phyloP scores from a whole-genome alignment of 2,797 vertebrate species.

The Alcedo quadribrachys region DNA sequence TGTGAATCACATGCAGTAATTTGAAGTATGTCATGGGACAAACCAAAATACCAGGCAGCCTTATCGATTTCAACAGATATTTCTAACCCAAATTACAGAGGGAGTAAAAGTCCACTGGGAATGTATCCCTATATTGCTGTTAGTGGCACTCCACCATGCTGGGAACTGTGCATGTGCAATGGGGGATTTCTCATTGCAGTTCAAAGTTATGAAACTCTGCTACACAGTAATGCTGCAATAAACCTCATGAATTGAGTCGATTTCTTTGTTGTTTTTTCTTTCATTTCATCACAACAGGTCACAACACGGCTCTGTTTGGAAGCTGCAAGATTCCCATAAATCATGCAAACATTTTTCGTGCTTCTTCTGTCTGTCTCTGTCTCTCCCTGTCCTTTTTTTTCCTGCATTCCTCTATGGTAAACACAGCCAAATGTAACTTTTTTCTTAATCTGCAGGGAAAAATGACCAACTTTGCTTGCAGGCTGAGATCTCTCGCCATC shows the following conservation, averaged over 20 bases:
- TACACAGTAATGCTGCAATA: background rate
- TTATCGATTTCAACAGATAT: background rate
- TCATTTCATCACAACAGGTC: constrained; percentile 15
- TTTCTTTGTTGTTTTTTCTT: background rate
- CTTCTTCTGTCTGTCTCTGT: background rate
- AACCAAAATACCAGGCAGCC: background rate
- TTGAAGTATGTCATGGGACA: background rate
- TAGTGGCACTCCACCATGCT: accelerated
- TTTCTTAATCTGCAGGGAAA: background rate
- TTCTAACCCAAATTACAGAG: background rate
- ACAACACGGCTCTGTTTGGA: background rate
- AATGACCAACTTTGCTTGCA: background rate
- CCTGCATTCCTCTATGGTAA: background rate
- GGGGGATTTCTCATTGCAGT: background rate
- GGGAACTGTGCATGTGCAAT: accelerated
- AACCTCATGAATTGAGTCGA: background rate
- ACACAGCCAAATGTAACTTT: constrained; percentile 32
- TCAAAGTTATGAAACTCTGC: background rate
- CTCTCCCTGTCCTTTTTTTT: background rate
- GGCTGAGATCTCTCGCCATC: background rate
- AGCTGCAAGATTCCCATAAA: constrained; percentile 30
- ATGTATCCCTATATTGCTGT: background rate
- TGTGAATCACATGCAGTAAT: background rate
- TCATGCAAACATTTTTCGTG: background rate
- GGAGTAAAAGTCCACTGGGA: background rate